Base-by-base conservation (phyloP, 2,113 vertebrate genomes). In the Rhineura floridana region DNA sequence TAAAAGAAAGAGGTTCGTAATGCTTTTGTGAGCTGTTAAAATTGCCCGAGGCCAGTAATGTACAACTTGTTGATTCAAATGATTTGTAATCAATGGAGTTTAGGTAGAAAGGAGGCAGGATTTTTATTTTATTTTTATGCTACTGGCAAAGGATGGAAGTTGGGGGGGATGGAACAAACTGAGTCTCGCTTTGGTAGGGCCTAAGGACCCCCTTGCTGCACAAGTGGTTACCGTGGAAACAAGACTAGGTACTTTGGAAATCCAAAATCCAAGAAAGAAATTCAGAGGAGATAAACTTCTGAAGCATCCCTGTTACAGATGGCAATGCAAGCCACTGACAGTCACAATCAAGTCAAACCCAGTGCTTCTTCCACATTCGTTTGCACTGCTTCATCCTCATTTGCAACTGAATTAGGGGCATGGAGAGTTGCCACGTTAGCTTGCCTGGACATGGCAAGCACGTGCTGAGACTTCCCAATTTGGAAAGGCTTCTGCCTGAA, bases 21-120 rank as follows among this genome's bases (percentile, higher is more conserved):
- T 86, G 90, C 87, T 94, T 96, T 44, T 95, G 92, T 90, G 94
- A 93, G 94, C 93, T 92, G 90, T 92, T 93, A 92, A n/a, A 95
- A 90, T 86, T 92, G 92, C 85, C 90, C 69, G 88, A 17, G 1
- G 88, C 85, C 91, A 90, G 91, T 94, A 92, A 94, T 94, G 79
- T 90, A 88, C 91, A 94, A 94, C 94, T 93, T 91, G 25, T n/a
- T 72, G 81, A 65, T 52, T 89, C 70, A 87, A 0, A 82, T 15
- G 83, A 79, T 87, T 50, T 91, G 88, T 91, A 86, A 94, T 95
- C 92, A 93, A 90, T 91, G 84, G 81, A 85, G 92, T 93, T 95
- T 92, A 96, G 91, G 84, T 83, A 90, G 89, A 89, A 89, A 83
- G 73, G 85, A 70, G 10, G 55, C 9, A 42, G 59, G 19, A 12